A percentile compares a stretch with the other conserved stretches of the same genome.
Evolutionary conservation across 2,888 invertebrate species (phyloP).

Genomic region (Apodemia duryi): DNA sequence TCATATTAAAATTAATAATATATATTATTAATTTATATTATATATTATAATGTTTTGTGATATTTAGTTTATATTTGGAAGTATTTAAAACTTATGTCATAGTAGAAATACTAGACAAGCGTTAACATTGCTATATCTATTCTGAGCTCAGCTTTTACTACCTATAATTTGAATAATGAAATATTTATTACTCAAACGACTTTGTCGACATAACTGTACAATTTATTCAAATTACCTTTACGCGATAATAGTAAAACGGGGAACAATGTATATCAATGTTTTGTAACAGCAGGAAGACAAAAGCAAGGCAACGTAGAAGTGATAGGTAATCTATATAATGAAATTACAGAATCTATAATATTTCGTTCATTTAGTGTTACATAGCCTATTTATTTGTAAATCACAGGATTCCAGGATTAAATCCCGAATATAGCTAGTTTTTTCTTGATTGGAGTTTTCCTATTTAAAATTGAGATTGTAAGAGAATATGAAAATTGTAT

Average conservation of each 20-base stretch:
- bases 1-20: no score
- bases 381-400: no score
- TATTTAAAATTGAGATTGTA: no score
- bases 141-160: background rate
- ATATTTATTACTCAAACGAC: background rate
- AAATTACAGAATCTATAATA: no score
- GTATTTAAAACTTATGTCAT: background rate
- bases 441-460: no score
- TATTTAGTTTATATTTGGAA: background rate
- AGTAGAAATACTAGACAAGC: background rate
- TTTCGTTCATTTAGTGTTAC: no score
- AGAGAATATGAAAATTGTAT: no score
- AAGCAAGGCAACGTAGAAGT: background rate
- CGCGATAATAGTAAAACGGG: background rate
- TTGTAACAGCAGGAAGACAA: background rate
- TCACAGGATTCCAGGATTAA: no score
- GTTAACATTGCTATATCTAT: background rate
- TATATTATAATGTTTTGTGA: background rate
- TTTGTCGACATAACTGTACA: background rate
- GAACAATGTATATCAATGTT: slow-evolving; percentile 3
- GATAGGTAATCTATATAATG: background rate
- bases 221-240: background rate
- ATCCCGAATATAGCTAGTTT: no score
- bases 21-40: no score
- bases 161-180: background rate